These are phyloP conservation scores for Panulirus ornatus DNA, from an alignment of 1,140 invertebrate species.

Conservation along the genomic window DNA sequence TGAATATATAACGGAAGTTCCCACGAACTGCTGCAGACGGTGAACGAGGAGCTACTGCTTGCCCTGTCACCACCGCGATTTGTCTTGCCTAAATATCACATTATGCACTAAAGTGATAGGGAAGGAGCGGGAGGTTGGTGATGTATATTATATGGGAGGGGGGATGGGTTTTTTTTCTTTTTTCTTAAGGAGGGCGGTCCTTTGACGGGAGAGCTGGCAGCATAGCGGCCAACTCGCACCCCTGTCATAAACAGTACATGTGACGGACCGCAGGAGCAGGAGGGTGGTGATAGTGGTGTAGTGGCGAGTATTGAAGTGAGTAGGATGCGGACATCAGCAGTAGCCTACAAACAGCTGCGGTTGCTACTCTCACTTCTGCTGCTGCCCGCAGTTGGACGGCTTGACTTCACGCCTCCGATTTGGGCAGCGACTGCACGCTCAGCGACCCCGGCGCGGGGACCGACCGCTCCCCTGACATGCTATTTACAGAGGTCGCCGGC, in stretches of 20 bases:
- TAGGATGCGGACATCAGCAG: constrained; percentile 67
- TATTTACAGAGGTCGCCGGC: constrained; percentile 51
- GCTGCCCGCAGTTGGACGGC: constrained; percentile 70
- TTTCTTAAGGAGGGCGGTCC: too few relatives aligned
- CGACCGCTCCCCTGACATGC: constrained; percentile 65
- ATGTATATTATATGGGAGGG: constrained; percentile 51
- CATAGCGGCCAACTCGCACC: constrained; percentile 40
- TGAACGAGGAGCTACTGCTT: neutral
- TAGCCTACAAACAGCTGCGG: constrained; percentile 60
- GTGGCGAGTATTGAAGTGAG: constrained; percentile 68
- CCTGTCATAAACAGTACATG: constrained; percentile 41
- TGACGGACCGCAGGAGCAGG: constrained; percentile 51
- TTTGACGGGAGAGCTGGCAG: constrained; percentile 15
- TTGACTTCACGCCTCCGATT: constrained; percentile 71
- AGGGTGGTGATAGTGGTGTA: constrained; percentile 45
- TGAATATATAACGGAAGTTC: neutral
- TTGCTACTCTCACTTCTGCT: constrained; percentile 68
- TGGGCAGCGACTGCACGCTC: constrained; percentile 65
- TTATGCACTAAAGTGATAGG: constrained; percentile 65
- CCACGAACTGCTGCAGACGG: constrained; percentile 19
- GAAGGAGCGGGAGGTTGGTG: constrained; percentile 31
- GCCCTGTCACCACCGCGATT: constrained; percentile 35
- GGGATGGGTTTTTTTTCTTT: too few relatives aligned
- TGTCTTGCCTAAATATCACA: constrained; percentile 68
- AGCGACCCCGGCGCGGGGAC: constrained; percentile 51